Conservation (phyloP, 2,888 invertebrate species). For the Plusia festucae region DNA sequence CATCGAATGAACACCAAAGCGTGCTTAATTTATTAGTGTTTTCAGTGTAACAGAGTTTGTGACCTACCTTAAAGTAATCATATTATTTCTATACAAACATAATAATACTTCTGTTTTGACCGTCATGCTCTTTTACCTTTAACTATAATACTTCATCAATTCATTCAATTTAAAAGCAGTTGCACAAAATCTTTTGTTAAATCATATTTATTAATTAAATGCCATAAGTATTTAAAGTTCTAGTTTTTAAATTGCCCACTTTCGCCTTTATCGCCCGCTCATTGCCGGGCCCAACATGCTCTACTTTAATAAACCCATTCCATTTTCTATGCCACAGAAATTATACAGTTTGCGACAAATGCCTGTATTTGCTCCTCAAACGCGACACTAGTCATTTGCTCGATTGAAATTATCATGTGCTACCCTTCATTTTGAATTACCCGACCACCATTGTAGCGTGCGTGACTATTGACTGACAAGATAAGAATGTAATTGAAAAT, state of each 20-base stretch:
- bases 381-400: slow-evolving; percentile 65
- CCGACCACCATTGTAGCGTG: slow-evolving; percentile 4
- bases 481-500: slow-evolving; percentile 18
- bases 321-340: slow-evolving; percentile 53
- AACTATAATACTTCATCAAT: too few species aligned
- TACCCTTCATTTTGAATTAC: slow-evolving; percentile 12
- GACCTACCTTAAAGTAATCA: too few species aligned
- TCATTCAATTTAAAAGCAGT: too few species aligned
- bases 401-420: slow-evolving; percentile 66
- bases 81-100: too few species aligned
- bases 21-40: neutral
- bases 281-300: neutral
- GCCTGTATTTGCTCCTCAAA: slow-evolving; percentile 72
- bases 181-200: too few species aligned
- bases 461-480: neutral
- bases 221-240: too few species aligned
- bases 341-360: slow-evolving; percentile 54
- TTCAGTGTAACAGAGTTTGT: neutral
- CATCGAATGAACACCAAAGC: neutral
- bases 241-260: neutral
- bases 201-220: too few species aligned
- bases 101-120: too few species aligned
- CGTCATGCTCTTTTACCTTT: too few species aligned
- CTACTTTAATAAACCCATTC: slow-evolving; percentile 52
- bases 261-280: neutral